Evolutionary conservation across 2,113 vertebrate species (phyloP).

Genomic region (Crotalus tigris): DNA sequence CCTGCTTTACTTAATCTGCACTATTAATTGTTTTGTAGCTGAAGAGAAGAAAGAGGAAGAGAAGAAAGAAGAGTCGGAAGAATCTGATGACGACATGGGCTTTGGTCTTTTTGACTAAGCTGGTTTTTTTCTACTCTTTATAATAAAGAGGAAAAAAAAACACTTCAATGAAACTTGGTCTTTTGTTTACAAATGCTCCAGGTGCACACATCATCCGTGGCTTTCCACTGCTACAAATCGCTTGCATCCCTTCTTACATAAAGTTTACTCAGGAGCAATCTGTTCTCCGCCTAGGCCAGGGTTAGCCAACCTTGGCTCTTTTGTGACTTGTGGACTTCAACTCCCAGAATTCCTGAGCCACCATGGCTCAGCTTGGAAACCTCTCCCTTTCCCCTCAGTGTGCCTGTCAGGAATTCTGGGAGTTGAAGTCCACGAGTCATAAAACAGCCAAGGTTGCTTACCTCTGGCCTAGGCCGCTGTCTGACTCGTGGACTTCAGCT

Average conservation of each 20-base stretch:
- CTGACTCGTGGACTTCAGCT: too few relatives aligned
- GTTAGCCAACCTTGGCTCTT: too few relatives aligned
- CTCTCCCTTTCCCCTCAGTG: too few relatives aligned
- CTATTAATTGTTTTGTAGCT: constrained; percentile 65
- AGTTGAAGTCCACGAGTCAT: too few relatives aligned
- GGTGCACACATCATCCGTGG: neutral
- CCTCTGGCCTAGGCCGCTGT: too few relatives aligned
- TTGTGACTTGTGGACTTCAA: too few relatives aligned
- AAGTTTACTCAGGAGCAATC: too few relatives aligned
- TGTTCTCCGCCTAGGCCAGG: too few relatives aligned
- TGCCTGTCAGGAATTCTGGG: too few relatives aligned
- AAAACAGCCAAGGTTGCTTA: too few relatives aligned
- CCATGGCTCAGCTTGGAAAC: too few relatives aligned
- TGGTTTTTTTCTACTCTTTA: constrained; percentile 64
- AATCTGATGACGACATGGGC: constrained; percentile 98
- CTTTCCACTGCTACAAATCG: neutral
- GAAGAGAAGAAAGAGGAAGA: constrained; percentile 98
- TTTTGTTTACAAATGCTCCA: neutral
- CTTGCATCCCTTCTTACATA: neutral
- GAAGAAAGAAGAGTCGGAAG: constrained; percentile 96
- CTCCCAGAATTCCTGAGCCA: too few relatives aligned
- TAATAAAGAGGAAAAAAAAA: constrained; percentile 63
- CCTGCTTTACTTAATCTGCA: neutral
- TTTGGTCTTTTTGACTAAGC: constrained; percentile 97
- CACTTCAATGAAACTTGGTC: neutral